A percentile compares a stretch with the other conserved stretches of the same genome.
Evolutionary conservation across 2,888 invertebrate genomes (phyloP).

Genomic region (Cephus pygmeus): DNA sequence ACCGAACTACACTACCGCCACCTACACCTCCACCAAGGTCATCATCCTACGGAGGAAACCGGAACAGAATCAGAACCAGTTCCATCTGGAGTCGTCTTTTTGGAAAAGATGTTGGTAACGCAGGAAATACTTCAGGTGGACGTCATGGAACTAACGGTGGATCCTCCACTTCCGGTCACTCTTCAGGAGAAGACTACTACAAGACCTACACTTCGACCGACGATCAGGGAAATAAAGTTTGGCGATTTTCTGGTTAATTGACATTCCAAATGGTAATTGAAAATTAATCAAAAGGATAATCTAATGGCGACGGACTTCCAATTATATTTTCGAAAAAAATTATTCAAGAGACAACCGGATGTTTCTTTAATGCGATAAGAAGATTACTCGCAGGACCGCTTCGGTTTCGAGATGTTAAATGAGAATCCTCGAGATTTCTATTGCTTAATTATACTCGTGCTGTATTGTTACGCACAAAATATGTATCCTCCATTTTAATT

Average conservation of each 20-base stretch:
- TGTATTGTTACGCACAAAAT: not conserved
- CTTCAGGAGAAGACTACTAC: constrained; percentile 44
- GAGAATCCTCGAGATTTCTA: not conserved
- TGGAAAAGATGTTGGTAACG: constrained; percentile 29
- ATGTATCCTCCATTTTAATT: not conserved
- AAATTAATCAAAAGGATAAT: not conserved
- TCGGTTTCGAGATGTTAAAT: not conserved
- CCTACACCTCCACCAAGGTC: constrained; percentile 54
- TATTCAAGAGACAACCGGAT: too few relatives aligned
- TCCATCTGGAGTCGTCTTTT: constrained; percentile 50
- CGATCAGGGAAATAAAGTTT: constrained; percentile 52
- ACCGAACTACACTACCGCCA: constrained; percentile 7
- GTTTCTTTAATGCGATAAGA: too few relatives aligned
- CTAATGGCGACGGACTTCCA: not conserved
- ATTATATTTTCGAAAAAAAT: too few relatives aligned
- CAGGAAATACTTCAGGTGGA: constrained; percentile 12
- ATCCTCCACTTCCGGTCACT: constrained; percentile 21
- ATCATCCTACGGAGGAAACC: constrained; percentile 43
- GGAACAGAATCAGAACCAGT: constrained; percentile 47
- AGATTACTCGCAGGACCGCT: too few relatives aligned
- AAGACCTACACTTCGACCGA: constrained; percentile 51
- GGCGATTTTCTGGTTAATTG: constrained; percentile 56
- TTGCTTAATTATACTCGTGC: not conserved
- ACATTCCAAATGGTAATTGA: not conserved
- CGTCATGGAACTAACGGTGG: constrained; percentile 27